Base-by-base conservation (phyloP, 2,888 invertebrate genomes). In the Drosophila falleni region DNA sequence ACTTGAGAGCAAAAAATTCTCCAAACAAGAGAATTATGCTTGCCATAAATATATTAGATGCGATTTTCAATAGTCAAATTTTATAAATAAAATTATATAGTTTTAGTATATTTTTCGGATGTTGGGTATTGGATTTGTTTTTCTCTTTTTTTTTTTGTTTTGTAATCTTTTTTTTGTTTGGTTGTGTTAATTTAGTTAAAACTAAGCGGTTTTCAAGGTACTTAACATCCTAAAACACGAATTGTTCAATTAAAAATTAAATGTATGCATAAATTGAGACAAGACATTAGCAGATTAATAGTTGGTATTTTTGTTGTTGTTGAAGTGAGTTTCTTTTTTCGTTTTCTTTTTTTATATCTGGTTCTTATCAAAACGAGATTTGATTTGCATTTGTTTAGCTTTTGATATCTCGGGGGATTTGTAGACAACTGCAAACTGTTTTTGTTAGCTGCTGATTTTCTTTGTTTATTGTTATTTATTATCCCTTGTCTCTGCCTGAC, bases 211-310 rank as follows among this genome's bases (percentile, higher is more conserved):
- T 88, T 23, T 23, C 78, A 74, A 80, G 80, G 63, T 84, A 76
- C 88, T 88, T 86, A 88, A 71, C 51, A 78, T 81, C 86, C 86
- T 86, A 88, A 84, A 84, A 23, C 88, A 87, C 82, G 84, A 84
- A 84, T 82, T 66, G 69, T 74, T 87, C 64, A 66, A 39, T 39
- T 87, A 78, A 74, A 67, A 80, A 78, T 81, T 80, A 78, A 75
- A 65, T 74, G 74, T 80, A 64, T 62, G 63, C 72, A 60, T 74
- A 58, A 60, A 23, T 72, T 26, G 51, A 70, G 78, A 77, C 74
- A 77, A 64, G 78, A 78, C 79, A 78, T 74, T 64, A 71, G 77
- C 74, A 78, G 62, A 35, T 65, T 67, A 67, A 65, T 61, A 65
- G 64, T 74, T 70, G 66, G 33, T 67, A 58, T 19, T 53, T 53